Evolutionary conservation across 2,113 vertebrate genomes (phyloP).

Genomic region (Hemichromis elongatus): DNA sequence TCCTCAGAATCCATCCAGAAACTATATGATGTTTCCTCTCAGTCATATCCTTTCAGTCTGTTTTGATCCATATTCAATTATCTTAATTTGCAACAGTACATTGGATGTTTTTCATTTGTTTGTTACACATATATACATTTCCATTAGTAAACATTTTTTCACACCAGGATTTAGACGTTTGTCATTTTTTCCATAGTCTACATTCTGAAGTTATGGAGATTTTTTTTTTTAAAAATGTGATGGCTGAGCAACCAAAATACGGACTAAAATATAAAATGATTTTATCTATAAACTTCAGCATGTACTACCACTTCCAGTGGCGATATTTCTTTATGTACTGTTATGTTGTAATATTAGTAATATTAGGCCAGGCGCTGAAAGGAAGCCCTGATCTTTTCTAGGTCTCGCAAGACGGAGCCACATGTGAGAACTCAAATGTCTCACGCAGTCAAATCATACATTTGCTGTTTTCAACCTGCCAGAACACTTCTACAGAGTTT

Average conservation of each 20-base stretch:
- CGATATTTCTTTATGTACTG: not conserved
- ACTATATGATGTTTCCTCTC: not conserved
- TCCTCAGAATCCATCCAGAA: not conserved
- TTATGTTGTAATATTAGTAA: not conserved
- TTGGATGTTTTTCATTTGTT: not conserved
- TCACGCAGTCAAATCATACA: not conserved
- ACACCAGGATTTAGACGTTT: not conserved
- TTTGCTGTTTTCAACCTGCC: not conserved
- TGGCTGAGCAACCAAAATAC: not conserved
- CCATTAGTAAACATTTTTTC: not conserved
- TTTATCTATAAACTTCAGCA: not conserved
- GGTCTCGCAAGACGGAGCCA: not conserved
- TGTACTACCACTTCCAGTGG: not conserved
- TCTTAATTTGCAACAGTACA: not conserved
- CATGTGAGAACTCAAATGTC: not conserved
- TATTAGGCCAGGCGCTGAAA: rapidly evolving
- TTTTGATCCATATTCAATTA: not conserved
- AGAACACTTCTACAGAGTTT: not conserved
- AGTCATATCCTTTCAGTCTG: not conserved
- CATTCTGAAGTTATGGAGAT: not conserved
- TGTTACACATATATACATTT: not conserved
- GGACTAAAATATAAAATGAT: not conserved
- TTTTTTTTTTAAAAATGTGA: not conserved
- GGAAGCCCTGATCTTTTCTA: not conserved
- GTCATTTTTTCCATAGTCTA: not conserved